Evolutionary conservation across 1,140 invertebrate species (phyloP).

Genomic region (Capitella teleta): DNA sequence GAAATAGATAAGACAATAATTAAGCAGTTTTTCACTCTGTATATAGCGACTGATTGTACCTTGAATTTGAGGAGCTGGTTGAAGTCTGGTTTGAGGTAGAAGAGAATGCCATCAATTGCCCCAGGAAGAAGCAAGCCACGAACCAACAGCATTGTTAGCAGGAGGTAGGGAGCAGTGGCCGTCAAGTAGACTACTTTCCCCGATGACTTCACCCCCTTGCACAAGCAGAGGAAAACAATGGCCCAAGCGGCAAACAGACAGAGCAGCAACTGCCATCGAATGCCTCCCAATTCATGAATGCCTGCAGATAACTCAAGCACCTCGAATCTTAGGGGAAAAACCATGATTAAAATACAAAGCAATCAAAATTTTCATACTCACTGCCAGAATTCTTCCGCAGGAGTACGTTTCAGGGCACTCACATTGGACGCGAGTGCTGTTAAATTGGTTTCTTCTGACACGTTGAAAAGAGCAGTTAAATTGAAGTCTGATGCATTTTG

Average conservation of each 20-base stretch:
- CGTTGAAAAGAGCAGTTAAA: too few species aligned
- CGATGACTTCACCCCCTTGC: constrained; percentile 40
- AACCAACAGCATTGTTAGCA: constrained; percentile 30
- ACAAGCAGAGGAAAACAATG: constrained; percentile 23
- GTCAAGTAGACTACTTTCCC: constrained; percentile 64
- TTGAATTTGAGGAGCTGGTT: not conserved
- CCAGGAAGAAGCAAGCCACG: constrained; percentile 31
- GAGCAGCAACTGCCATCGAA: constrained; percentile 24
- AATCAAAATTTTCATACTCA: too few species aligned
- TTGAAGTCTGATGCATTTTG: too few species aligned
- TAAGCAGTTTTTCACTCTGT: not conserved
- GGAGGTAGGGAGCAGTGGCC: constrained; percentile 63
- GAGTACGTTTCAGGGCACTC: too few species aligned
- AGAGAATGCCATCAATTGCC: constrained; percentile 22
- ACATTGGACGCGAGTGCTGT: too few species aligned
- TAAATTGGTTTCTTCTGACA: too few species aligned
- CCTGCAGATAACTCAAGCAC: constrained; percentile 11
- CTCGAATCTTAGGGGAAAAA: constrained; percentile 2
- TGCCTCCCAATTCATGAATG: constrained; percentile 18
- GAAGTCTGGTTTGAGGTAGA: constrained; percentile 10
- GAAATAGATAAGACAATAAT: constrained; percentile 24
- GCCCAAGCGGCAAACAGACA: constrained; percentile 28
- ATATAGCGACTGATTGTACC: not conserved
- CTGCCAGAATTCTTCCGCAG: constrained; percentile 60
- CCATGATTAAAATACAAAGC: too few species aligned